Evolutionary conservation across 2,113 vertebrate genomes (phyloP).

Genomic region (Seriola quinqueradiata): DNA sequence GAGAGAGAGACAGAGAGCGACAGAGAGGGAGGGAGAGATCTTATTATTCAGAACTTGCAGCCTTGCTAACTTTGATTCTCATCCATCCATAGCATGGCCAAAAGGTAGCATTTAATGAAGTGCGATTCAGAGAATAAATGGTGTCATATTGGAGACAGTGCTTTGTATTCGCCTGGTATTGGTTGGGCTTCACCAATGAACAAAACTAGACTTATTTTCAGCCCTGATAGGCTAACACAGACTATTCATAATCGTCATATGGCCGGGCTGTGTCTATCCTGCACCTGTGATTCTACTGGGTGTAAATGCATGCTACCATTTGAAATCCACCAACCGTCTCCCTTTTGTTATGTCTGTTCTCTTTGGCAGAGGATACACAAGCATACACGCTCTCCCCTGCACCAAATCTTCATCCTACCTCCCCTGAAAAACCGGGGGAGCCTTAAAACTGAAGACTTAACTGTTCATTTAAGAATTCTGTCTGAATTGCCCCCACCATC

Average conservation of each 20-base stretch:
- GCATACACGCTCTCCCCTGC: slow-evolving; percentile 70
- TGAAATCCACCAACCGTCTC: slow-evolving; percentile 89
- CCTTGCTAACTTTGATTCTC: slow-evolving; percentile 98
- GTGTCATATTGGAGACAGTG: slow-evolving; percentile 94
- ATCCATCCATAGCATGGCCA: slow-evolving; percentile 97
- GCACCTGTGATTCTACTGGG: slow-evolving; percentile 87
- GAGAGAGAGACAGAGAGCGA: slow-evolving; percentile 20
- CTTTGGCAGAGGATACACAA: slow-evolving; percentile 68
- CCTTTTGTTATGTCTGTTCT: slow-evolving; percentile 87
- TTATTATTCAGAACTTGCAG: slow-evolving; percentile 96
- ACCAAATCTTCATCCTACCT: slow-evolving; percentile 65
- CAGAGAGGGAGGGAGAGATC: slow-evolving; percentile 65
- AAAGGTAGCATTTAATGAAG: slow-evolving; percentile 99
- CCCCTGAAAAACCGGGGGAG: slow-evolving; percentile 82
- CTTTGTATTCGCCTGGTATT: slow-evolving; percentile 90
- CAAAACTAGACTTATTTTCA: slow-evolving; percentile 90
- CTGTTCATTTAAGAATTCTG: slow-evolving; percentile 95
- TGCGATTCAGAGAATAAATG: slow-evolving; percentile 96
- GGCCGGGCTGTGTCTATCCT: slow-evolving; percentile 89
- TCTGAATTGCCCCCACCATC: slow-evolving; percentile 98
- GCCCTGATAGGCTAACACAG: slow-evolving; percentile 88
- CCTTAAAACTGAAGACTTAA: slow-evolving; percentile 92
- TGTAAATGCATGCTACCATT: slow-evolving; percentile 87
- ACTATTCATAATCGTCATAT: slow-evolving; percentile 97
- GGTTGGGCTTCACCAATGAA: slow-evolving; percentile 92